These are phyloP conservation scores for Coturnix japonica DNA, from an alignment of 2,113 vertebrate genomes.

Conservation along the genomic window DNA sequence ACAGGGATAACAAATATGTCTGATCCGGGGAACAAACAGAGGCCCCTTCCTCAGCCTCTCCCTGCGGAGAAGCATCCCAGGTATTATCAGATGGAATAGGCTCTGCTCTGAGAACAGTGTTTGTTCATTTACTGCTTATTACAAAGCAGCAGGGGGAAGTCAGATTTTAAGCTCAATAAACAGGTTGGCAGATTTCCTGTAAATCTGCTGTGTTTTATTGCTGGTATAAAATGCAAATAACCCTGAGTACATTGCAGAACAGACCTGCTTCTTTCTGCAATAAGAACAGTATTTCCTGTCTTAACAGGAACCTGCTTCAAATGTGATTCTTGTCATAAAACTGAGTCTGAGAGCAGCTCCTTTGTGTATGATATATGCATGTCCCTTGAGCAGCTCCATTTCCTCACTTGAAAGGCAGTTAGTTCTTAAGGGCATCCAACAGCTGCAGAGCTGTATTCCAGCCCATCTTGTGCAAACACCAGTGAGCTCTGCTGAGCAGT, in stretches of 20 bases:
- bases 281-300: neutral
- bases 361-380: no score
- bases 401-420: neutral
- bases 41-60: neutral
- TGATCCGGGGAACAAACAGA: neutral
- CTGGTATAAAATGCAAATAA: conserved; percentile 50
- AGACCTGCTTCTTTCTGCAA: neutral
- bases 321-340: conserved; percentile 8
- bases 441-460: neutral
- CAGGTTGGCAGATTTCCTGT: conserved; percentile 29
- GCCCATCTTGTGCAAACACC: neutral
- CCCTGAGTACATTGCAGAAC: neutral
- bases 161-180: conserved; percentile 38
- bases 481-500: neutral
- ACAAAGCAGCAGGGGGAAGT: neutral
- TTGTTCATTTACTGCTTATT: conserved; percentile 12
- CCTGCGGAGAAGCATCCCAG: neutral
- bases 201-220: conserved; percentile 28
- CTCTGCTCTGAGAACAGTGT: neutral
- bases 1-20: neutral
- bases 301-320: neutral
- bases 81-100: neutral
- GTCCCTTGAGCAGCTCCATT: neutral
- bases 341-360: neutral
- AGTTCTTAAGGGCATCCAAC: neutral